A percentile compares a stretch with the other conserved stretches of the same genome.
Conservation (phyloP, 2,888 invertebrate species). For the Tipula confusa region DNA sequence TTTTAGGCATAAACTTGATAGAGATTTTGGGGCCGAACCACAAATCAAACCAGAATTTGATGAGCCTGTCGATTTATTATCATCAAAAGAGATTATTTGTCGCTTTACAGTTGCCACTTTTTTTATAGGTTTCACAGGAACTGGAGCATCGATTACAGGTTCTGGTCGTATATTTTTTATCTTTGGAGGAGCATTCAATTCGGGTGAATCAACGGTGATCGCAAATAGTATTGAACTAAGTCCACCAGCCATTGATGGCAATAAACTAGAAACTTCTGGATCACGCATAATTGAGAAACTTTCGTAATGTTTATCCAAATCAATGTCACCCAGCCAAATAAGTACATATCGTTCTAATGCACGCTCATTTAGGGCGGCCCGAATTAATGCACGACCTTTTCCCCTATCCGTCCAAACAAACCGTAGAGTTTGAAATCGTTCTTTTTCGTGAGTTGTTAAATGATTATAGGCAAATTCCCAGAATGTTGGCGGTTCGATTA, state of each 20-base stretch:
- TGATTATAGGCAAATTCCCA: slow-evolving; percentile 77
- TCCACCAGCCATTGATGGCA: slow-evolving; percentile 83
- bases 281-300: slow-evolving; percentile 80
- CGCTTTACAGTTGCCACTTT: slow-evolving; percentile 42
- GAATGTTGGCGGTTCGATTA: slow-evolving; percentile 52
- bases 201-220: slow-evolving; percentile 81
- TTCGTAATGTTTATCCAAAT: slow-evolving; percentile 71
- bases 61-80: slow-evolving; percentile 26
- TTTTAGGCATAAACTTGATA: slow-evolving; percentile 32
- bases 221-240: slow-evolving; percentile 89
- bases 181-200: slow-evolving; percentile 61
- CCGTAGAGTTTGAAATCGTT: slow-evolving; percentile 70
- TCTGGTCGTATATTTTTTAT: slow-evolving; percentile 54
- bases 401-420: slow-evolving; percentile 60
- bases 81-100: slow-evolving; percentile 42
- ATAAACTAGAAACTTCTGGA: slow-evolving; percentile 68
- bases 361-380: slow-evolving; percentile 85
- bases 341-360: slow-evolving; percentile 79
- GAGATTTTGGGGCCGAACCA: slow-evolving; percentile 30
- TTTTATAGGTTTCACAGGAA: slow-evolving; percentile 54
- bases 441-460: slow-evolving; percentile 81
- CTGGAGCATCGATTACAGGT: slow-evolving; percentile 66
- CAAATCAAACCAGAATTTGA: neutral
- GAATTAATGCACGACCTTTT: slow-evolving; percentile 71
- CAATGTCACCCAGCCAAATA: slow-evolving; percentile 63